Percentiles rank a stretch among this genome's conserved stretches.
These are phyloP conservation scores for Apeira syringaria DNA, from an alignment of 2,888 invertebrate species.

Conservation along the genomic window DNA sequence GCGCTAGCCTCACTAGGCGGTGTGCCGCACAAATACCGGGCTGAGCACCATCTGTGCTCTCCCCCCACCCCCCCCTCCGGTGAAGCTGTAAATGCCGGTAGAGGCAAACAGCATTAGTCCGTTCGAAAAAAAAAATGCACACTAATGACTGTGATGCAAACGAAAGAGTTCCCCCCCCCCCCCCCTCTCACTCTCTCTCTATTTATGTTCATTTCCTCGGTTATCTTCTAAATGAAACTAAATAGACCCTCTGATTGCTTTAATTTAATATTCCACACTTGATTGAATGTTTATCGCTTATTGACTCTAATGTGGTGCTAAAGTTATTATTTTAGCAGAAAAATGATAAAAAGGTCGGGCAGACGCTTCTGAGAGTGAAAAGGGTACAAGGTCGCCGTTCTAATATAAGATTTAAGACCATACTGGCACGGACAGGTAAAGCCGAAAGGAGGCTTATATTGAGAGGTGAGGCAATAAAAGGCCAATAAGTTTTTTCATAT, in stretches of 20 bases:
- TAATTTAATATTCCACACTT: neutral
- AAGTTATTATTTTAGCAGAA: slow-evolving; percentile 19
- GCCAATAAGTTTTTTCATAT: slow-evolving; percentile 29
- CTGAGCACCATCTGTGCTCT: too few species aligned
- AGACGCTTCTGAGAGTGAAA: slow-evolving; percentile 4
- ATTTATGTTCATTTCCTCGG: too few species aligned
- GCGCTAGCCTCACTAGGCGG: too few species aligned
- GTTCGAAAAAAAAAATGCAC: too few species aligned
- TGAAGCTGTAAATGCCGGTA: too few species aligned
- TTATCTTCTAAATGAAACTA: neutral
- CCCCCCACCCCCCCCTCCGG: too few species aligned
- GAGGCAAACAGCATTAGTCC: too few species aligned
- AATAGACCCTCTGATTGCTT: neutral
- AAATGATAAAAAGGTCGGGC: slow-evolving; percentile 25
- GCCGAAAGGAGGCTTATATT: slow-evolving; percentile 17
- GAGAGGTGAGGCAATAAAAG: slow-evolving; percentile 24
- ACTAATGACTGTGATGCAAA: too few species aligned
- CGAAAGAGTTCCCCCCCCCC: too few species aligned
- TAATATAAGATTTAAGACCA: slow-evolving; percentile 26
- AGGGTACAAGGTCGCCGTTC: slow-evolving; percentile 21
- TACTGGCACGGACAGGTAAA: slow-evolving; percentile 22
- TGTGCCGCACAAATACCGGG: too few species aligned
- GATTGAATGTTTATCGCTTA: slow-evolving; percentile 14
- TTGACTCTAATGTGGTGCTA: slow-evolving; percentile 15
- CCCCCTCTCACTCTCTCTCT: too few species aligned